Conservation (phyloP, 2,113 vertebrate species). For the Plestiodon gilberti region DNA sequence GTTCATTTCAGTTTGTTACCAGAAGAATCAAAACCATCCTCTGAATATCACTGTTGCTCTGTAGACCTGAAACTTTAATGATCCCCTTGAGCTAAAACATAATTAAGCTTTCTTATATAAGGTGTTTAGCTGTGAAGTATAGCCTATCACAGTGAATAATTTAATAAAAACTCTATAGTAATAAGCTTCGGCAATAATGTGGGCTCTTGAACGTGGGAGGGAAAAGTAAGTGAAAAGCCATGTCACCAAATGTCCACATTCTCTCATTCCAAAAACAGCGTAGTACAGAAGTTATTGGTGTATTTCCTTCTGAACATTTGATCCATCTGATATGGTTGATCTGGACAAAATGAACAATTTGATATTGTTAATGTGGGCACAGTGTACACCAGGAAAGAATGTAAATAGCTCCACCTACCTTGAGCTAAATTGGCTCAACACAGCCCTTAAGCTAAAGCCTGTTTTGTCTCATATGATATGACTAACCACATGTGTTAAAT, state of each 20-base stretch:
- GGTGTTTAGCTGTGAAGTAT: slow-evolving; percentile 21
- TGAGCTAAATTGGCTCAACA: background rate
- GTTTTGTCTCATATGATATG: background rate
- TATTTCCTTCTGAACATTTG: background rate
- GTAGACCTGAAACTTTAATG: slow-evolving; percentile 55
- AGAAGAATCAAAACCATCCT: slow-evolving; percentile 54
- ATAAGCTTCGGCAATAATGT: slow-evolving; percentile 24
- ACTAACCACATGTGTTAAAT: background rate
- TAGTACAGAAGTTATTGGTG: background rate
- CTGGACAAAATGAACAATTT: background rate
- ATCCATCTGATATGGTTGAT: background rate
- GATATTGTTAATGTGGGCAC: background rate
- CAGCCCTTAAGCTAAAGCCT: background rate
- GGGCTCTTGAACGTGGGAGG: slow-evolving; percentile 21
- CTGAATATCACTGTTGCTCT: slow-evolving; percentile 40
- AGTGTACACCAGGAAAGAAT: background rate
- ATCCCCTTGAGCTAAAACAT: slow-evolving; percentile 41
- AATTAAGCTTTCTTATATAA: slow-evolving; percentile 37
- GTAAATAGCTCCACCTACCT: background rate
- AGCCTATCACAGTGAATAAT: slow-evolving; percentile 53
- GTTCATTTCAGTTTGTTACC: slow-evolving; percentile 35
- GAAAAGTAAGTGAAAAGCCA: slow-evolving; percentile 32
- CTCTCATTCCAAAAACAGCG: background rate
- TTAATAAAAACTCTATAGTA: slow-evolving; percentile 38
- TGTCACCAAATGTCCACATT: background rate